Evolutionary conservation across 2,113 vertebrate genomes (phyloP).

Genomic region (Calyptommatus sinebrachiatus): DNA sequence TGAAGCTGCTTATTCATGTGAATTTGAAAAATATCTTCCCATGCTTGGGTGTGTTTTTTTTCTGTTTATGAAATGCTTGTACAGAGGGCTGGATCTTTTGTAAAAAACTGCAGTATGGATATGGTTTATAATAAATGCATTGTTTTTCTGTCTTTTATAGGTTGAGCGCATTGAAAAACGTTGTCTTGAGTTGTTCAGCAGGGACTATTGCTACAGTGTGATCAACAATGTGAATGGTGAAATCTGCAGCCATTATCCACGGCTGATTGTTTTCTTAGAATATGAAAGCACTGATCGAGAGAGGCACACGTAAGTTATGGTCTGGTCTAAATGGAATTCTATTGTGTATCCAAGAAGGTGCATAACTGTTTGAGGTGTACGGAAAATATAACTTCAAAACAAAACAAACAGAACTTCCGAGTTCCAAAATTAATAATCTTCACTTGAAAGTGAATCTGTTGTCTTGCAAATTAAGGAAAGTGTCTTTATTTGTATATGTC

Average conservation of each 20-base stretch:
- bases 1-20: too few species aligned
- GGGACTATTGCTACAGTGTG: constrained; percentile 92
- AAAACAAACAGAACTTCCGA: neutral
- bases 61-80: neutral
- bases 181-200: constrained; percentile 90
- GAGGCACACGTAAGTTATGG: constrained; percentile 81
- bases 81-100: neutral
- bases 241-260: constrained; percentile 92
- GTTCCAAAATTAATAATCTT: neutral
- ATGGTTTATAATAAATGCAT: neutral
- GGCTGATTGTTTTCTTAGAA: constrained; percentile 92
- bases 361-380: neutral
- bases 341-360: neutral
- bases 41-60: neutral
- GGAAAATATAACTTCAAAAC: too few species aligned
- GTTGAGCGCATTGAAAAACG: constrained; percentile 88
- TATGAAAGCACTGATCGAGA: constrained; percentile 82
- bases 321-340: neutral
- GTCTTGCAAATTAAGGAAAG: neutral
- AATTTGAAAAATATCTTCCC: neutral
- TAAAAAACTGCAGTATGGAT: too few species aligned
- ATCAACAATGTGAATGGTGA: constrained; percentile 90
- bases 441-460: neutral
- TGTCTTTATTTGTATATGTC: neutral
- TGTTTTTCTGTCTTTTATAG: constrained; percentile 61